A percentile compares a stretch with the other conserved stretches of the same genome.
Conservation (phyloP, 2,888 invertebrate species). For the Cyrtodaria siliqua region DNA sequence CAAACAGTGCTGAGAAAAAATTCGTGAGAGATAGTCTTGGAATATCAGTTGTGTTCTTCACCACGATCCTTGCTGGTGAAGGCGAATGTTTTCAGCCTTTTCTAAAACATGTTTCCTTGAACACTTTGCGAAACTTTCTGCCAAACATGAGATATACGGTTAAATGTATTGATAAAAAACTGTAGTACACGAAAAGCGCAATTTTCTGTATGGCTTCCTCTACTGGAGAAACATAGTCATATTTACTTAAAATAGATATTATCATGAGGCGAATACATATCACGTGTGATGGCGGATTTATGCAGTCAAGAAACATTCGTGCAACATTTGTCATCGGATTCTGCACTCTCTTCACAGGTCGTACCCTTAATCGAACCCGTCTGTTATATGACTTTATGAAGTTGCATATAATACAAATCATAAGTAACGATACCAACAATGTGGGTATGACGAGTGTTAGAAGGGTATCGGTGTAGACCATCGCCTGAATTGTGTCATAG, state of each 20-base stretch:
- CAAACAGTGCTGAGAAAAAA: too few relatives aligned
- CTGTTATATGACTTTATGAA: slow-evolving; percentile 53
- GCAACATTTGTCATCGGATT: slow-evolving; percentile 64
- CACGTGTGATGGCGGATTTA: slow-evolving; percentile 73
- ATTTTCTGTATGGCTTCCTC: slow-evolving; percentile 57
- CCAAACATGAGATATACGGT: slow-evolving; percentile 74
- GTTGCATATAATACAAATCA: slow-evolving; percentile 51
- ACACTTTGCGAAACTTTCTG: slow-evolving; percentile 67
- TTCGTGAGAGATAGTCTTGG: too few relatives aligned
- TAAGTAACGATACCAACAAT: slow-evolving; percentile 23
- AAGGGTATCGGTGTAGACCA: slow-evolving; percentile 69
- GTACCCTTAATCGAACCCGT: slow-evolving; percentile 32
- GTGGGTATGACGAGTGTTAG: slow-evolving; percentile 45
- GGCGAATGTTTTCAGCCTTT: background rate
- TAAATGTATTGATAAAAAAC: slow-evolving; percentile 75
- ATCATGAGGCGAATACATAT: slow-evolving; percentile 62
- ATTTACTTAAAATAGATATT: slow-evolving; percentile 29
- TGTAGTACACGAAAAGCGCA: slow-evolving; percentile 72
- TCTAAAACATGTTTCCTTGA: slow-evolving; percentile 15
- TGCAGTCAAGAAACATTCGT: slow-evolving; percentile 64
- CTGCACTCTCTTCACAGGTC: slow-evolving; percentile 22
- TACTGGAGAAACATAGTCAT: slow-evolving; percentile 14
- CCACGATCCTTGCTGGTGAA: slow-evolving; percentile 4
- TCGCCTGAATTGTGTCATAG: slow-evolving; percentile 48
- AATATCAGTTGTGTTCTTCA: background rate